A percentile compares a stretch with the other conserved stretches of the same genome.
Conservation (phyloP, 1,140 invertebrate species). For the Scylla paramamosain region DNA sequence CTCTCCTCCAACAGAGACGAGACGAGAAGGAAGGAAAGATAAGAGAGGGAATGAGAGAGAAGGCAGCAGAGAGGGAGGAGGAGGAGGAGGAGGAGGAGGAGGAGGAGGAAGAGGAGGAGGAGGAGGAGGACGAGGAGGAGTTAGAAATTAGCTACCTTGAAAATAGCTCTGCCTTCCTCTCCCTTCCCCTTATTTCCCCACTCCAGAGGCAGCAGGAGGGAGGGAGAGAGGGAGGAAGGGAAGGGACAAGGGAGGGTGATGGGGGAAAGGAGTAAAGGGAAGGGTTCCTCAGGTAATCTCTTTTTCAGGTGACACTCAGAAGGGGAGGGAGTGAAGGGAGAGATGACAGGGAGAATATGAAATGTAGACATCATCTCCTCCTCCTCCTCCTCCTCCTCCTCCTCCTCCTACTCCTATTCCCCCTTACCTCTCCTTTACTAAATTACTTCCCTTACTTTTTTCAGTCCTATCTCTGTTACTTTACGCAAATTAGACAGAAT, state of each 20-base stretch:
- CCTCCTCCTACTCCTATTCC: not conserved
- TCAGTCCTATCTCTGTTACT: too few relatives aligned
- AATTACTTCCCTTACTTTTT: too few relatives aligned
- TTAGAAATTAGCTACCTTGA: too few relatives aligned
- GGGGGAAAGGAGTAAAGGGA: not conserved
- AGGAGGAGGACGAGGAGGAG: too few relatives aligned
- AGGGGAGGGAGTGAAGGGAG: conserved; percentile 13
- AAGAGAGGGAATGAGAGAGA: not conserved
- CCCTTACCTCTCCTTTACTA: too few relatives aligned
- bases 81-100: not conserved
- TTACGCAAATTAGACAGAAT: too few relatives aligned
- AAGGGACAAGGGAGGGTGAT: not conserved
- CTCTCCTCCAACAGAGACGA: not conserved
- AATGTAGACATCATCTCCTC: too few relatives aligned
- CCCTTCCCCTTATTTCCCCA: not conserved
- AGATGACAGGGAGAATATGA: too few relatives aligned
- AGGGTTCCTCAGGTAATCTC: not conserved
- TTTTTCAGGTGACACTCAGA: too few relatives aligned
- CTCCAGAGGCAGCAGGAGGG: not conserved
- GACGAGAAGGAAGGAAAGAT: not conserved
- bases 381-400: not conserved
- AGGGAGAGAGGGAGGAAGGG: not conserved
- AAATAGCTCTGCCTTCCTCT: not conserved
- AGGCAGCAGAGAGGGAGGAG: not conserved
- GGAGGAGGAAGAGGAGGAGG: not conserved